These are phyloP conservation scores for Athene noctua DNA, from an alignment of 2,113 vertebrate species.

Conservation along the genomic window DNA sequence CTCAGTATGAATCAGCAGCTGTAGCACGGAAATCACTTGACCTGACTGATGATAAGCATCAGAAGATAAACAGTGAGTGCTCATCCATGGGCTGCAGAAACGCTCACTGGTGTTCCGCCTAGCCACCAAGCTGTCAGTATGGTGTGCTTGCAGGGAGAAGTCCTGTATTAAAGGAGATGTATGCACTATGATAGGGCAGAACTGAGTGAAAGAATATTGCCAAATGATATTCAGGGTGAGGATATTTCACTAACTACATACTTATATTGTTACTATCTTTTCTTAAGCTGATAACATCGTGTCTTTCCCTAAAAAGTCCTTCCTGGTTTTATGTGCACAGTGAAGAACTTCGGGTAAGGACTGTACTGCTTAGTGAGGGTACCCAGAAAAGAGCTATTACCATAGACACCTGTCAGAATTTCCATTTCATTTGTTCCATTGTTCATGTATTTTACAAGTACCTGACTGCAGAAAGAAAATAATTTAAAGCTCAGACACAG, in stretches of 20 bases:
- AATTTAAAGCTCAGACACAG: neutral
- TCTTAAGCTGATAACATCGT: neutral
- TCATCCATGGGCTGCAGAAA: neutral
- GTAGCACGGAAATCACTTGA: neutral
- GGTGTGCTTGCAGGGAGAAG: neutral
- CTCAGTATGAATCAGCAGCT: neutral
- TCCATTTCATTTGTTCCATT: neutral
- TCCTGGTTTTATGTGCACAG: neutral
- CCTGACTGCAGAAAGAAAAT: neutral
- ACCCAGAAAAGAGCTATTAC: neutral
- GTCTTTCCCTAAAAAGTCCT: neutral
- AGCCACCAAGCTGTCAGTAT: neutral
- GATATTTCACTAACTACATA: neutral
- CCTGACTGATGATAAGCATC: neutral
- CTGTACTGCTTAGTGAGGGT: neutral
- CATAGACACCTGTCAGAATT: neutral
- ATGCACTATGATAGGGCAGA: neutral
- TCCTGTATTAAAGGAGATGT: neutral
- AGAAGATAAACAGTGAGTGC: neutral
- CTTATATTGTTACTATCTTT: neutral
- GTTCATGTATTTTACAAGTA: neutral
- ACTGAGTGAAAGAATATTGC: neutral
- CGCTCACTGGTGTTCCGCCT: neutral
- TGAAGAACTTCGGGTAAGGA: neutral
- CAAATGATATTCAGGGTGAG: neutral